Evolutionary conservation across 2,888 invertebrate genomes (phyloP), one percentile per base, ranked within the genome.

Genomic region (Leptogaster cylindrica): DNA sequence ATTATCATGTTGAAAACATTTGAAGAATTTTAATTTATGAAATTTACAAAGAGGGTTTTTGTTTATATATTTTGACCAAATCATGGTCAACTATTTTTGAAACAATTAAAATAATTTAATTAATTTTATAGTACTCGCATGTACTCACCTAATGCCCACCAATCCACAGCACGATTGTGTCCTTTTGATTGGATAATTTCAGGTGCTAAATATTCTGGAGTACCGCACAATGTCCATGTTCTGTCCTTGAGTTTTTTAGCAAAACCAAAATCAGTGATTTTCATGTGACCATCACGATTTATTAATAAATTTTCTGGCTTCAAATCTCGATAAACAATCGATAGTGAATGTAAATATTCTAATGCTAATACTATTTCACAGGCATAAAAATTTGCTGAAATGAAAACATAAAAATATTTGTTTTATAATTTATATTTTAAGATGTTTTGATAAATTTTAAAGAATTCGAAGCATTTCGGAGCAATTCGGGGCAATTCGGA

Each of bases 161-260:
- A 98, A 79, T 98, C 98, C 0, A 98, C 97, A 5, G 96, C 96
- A 79, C 93, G 95, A 79, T 97, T 97, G 83, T 98, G 97, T 33
- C 98, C 98, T 84, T 96, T 96, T 75, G 95, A 95, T 80, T 95
- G 96, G 74, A 97, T 97, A 72, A 97, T 96, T 83, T 97, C 97
- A 10, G 95, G 95, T 48, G 98, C 97, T 71, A 98, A 84, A 81
- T 98, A 98, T 81, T 98, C 97, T 0, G 97, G 97, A 0, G 98
- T 98, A 0, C 97, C 97, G 78, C 97, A 97, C 50, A 97, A 81
- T 1, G 95, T 97, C 96, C 96, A 97, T 66, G 97, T 97, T 74
- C 97, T 89, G 80, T 97, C 97, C 1, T 89, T 88, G 50, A 98
- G 83, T 76, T 93, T 92, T 82, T 98, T 98, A 46, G 97, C 96